Evolutionary conservation across 2,888 invertebrate genomes (phyloP).

Genomic region (Colostygia pectinataria): DNA sequence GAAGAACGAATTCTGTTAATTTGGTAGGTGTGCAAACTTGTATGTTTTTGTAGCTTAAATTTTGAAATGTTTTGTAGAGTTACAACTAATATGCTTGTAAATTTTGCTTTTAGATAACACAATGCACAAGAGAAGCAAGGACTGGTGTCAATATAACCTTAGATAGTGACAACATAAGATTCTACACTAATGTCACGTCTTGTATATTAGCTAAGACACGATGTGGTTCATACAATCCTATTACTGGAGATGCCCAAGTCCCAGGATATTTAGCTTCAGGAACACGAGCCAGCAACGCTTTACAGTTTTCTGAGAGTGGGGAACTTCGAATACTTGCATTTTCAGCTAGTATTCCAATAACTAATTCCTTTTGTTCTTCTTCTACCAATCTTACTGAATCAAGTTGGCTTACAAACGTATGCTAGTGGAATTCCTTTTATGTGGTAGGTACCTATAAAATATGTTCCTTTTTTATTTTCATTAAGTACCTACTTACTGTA

Average conservation of each 20-base stretch:
- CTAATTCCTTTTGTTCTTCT: constrained; percentile 79
- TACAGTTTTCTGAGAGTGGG: constrained; percentile 81
- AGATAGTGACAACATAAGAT: constrained; percentile 77
- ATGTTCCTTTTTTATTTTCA: too few relatives aligned
- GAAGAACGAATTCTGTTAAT: constrained; percentile 80
- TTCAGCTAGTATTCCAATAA: constrained; percentile 73
- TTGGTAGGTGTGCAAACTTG: too few relatives aligned
- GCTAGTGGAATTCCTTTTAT: too few relatives aligned
- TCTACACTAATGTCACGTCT: constrained; percentile 85
- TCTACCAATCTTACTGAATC: constrained; percentile 79
- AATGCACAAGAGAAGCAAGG: constrained; percentile 79
- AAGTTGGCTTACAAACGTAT: constrained; percentile 73
- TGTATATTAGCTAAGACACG: constrained; percentile 85
- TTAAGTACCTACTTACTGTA: too few relatives aligned
- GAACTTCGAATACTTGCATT: constrained; percentile 82
- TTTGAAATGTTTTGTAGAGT: too few relatives aligned
- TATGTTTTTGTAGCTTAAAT: too few relatives aligned
- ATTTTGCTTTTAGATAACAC: constrained; percentile 67
- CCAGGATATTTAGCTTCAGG: constrained; percentile 69
- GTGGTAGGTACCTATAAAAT: too few relatives aligned
- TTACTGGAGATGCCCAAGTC: constrained; percentile 84
- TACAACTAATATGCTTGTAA: too few relatives aligned
- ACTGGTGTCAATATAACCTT: constrained; percentile 73
- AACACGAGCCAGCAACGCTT: constrained; percentile 74
- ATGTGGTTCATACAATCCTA: constrained; percentile 85